Evolutionary conservation across 2,113 vertebrate species (phyloP), one percentile per base, ranked within the genome.

Genomic region (Prochilodus magdalenae): DNA sequence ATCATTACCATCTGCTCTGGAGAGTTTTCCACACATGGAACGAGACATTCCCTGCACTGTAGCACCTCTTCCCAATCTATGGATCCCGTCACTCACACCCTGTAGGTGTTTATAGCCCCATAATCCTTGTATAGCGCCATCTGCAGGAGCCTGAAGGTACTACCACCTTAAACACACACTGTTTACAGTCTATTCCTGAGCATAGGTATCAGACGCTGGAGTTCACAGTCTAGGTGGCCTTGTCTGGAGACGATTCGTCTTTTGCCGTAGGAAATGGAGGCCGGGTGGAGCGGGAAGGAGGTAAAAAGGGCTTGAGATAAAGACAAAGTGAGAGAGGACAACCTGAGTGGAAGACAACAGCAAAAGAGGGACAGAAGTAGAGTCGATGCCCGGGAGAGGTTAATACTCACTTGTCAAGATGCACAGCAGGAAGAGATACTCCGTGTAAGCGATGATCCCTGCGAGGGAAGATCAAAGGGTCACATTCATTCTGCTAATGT

Each of bases 391-490:
- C 51, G 77, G 77, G 60, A 27, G 60, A 65, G 73, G 57, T 57
- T 55, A 55, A 84, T 86, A 96, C 98, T 98, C 93, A 99, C 98
- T 99, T 94, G 98, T 99, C 92, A 99, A 93, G 93, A 99, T 98
- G 92, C 97, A 98, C 89, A 99, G 95, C 79, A 99, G 95, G 89
- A 99, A 99, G 90, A 99, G 96, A 94, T 99, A 99, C 86, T 99
- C 98, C 26, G 98, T 99, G 88, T 99, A 99, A 81, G 97, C 97
- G 92, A 99, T 97, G 92, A 99, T 95, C 91, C 98, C 97, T 99
- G 83, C 59, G 83, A 93, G 91, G 69, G 72, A 88, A 81, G 85
- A 92, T 83, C 73, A 89, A 76, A 87, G 36, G 71, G 86, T 84
- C 72, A 77, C 76, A 72, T 83, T 71, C 27, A 73, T 81, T 82